Conservation (phyloP, 2,797 vertebrate species). For the Sebastes jordani region DNA sequence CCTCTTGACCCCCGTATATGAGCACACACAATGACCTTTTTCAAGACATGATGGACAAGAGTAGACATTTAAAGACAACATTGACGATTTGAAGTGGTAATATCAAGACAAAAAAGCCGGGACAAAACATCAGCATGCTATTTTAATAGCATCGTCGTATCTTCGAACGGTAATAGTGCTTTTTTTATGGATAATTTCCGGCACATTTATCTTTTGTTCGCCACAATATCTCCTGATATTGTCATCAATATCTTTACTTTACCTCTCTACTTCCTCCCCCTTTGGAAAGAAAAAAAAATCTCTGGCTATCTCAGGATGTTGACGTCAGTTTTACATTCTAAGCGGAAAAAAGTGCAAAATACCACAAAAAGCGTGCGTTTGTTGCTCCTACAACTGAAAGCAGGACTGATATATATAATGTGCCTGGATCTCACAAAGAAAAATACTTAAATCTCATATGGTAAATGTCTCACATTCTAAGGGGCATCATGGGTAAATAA, state of each 20-base stretch:
- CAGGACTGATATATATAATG: conserved; percentile 20
- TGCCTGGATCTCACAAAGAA: conserved; percentile 39
- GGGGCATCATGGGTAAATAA: conserved; percentile 61
- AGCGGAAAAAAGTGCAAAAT: conserved; percentile 75
- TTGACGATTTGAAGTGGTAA: not conserved
- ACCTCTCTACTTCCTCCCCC: conserved; percentile 30
- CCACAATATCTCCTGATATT: not conserved
- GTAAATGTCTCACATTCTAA: conserved; percentile 61
- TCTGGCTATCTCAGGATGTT: not conserved
- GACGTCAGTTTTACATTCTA: conserved; percentile 68
- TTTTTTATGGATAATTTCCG: not conserved
- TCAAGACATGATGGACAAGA: conserved; percentile 2
- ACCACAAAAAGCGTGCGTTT: conserved; percentile 53
- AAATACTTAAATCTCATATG: conserved; percentile 27
- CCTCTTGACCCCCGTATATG: conserved; percentile 40
- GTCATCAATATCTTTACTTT: not conserved
- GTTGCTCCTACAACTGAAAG: conserved; percentile 10
- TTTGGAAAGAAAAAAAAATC: not conserved
- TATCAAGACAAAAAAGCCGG: conserved; percentile 18
- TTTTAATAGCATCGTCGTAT: conserved; percentile 9
- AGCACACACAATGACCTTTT: conserved; percentile 28
- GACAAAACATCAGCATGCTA: conserved; percentile 23
- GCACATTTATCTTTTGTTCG: conserved; percentile 12
- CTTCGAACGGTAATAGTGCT: conserved; percentile 2
- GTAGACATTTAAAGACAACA: conserved; percentile 10